These are phyloP conservation scores for Sebastes jordani DNA, from an alignment of 2,797 vertebrate genomes.

Conservation along the genomic window DNA sequence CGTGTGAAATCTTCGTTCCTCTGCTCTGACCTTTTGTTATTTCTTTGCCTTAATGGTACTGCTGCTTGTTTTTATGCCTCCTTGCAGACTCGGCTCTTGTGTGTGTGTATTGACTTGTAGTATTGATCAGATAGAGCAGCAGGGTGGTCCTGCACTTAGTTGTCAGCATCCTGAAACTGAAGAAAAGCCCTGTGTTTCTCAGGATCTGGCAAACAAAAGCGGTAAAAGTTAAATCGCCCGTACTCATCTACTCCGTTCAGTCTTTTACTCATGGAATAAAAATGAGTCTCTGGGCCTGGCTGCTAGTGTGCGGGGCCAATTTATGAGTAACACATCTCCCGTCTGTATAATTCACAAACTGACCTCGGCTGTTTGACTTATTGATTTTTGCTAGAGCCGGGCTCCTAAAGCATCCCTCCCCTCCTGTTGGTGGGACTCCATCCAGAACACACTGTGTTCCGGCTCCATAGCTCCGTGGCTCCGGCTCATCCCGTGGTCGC, in stretches of 20 bases:
- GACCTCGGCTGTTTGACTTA: constrained; percentile 72
- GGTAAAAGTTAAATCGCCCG: constrained; percentile 13
- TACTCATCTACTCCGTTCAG: constrained; percentile 26
- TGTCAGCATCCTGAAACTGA: constrained; percentile 42
- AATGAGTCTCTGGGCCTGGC: constrained; percentile 21
- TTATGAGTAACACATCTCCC: constrained; percentile 62
- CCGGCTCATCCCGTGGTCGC: constrained; percentile 28
- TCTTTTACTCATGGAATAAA: constrained; percentile 47
- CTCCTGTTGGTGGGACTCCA: constrained; percentile 40
- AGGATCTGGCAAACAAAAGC: constrained; percentile 36
- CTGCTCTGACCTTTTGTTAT: neutral
- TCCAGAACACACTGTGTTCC: constrained; percentile 44
- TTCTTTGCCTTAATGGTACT: constrained; percentile 9
- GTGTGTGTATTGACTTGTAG: constrained; percentile 45
- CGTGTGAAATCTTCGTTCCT: neutral
- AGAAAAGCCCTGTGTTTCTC: constrained; percentile 27
- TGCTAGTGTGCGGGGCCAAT: constrained; percentile 39
- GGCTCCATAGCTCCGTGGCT: constrained; percentile 18
- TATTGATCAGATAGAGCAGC: constrained; percentile 66
- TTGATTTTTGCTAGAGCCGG: constrained; percentile 62
- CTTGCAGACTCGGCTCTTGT: constrained; percentile 10
- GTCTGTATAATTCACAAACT: constrained; percentile 68
- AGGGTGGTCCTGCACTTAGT: constrained; percentile 46
- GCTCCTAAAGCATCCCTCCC: constrained; percentile 56
- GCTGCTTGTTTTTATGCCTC: constrained; percentile 35